phyloP scores from a whole-genome alignment of 2,113 vertebrate genomes.

The Chloebia gouldiae region DNA sequence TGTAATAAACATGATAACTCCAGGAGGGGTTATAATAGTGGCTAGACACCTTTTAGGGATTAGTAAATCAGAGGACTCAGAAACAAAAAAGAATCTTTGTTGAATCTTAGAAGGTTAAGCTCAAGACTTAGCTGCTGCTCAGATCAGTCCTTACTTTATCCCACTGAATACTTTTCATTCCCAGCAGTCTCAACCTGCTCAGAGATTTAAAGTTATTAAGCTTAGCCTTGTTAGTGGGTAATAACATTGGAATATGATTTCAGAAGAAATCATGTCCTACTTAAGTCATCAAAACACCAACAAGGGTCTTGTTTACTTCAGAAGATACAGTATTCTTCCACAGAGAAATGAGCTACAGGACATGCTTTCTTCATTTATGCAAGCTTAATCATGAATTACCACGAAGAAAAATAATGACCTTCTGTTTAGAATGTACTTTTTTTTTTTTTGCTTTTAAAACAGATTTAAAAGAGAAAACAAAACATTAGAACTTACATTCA shows the following conservation, averaged over 20 bases:
- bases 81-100: background rate
- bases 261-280: background rate
- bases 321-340: background rate
- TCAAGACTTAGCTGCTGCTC: background rate
- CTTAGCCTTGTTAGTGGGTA: background rate
- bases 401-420: background rate
- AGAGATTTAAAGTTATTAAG: background rate
- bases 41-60: background rate
- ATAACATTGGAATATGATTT: background rate
- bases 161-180: background rate
- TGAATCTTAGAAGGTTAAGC: background rate
- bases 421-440: slow-evolving; percentile 29
- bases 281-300: background rate
- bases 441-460: background rate
- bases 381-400: background rate
- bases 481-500: slow-evolving; percentile 84
- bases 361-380: background rate
- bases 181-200: background rate
- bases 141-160: background rate
- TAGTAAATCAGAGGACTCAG: background rate
- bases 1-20: background rate
- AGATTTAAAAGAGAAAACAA: slow-evolving; percentile 21
- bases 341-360: background rate
- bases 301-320: background rate
- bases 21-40: background rate